Conservation (phyloP, 2,113 vertebrate genomes). For the Istiophorus platypterus region DNA sequence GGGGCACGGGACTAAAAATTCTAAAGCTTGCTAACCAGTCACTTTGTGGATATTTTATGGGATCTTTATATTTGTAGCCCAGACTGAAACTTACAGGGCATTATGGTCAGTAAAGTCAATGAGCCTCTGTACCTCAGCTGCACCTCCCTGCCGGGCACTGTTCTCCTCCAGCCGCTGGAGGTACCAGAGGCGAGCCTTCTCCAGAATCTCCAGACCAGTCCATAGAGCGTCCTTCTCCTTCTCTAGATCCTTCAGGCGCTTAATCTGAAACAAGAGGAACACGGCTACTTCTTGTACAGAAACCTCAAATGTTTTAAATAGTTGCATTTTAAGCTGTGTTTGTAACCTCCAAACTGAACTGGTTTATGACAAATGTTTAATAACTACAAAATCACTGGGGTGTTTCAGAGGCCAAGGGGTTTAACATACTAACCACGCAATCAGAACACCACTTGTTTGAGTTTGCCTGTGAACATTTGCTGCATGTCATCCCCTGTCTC, state of each 20-base stretch:
- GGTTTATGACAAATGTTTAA: not conserved
- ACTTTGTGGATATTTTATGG: too few species aligned
- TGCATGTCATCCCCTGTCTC: too few species aligned
- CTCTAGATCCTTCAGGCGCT: slow-evolving; percentile 79
- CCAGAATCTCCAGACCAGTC: slow-evolving; percentile 80
- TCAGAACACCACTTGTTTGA: not conserved
- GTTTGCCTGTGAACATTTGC: not conserved
- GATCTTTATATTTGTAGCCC: too few species aligned
- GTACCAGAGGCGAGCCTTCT: slow-evolving; percentile 81
- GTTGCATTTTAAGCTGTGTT: too few species aligned
- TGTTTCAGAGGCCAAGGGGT: too few species aligned
- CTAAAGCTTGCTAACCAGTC: too few species aligned
- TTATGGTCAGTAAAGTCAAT: not conserved
- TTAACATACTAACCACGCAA: not conserved
- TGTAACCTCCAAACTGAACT: not conserved
- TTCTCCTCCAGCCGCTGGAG: slow-evolving; percentile 72
- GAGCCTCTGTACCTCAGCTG: slow-evolving; percentile 56
- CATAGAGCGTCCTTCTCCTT: slow-evolving; percentile 83
- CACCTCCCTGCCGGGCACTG: slow-evolving; percentile 28
- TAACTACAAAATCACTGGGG: too few species aligned
- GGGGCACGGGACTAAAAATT: too few species aligned
- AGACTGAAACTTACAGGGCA: too few species aligned
- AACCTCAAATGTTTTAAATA: not conserved
- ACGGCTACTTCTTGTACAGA: not conserved
- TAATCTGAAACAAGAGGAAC: slow-evolving; percentile 69